phyloP scores from a whole-genome alignment of 1,140 invertebrate genomes.

The Grapholita molesta region DNA sequence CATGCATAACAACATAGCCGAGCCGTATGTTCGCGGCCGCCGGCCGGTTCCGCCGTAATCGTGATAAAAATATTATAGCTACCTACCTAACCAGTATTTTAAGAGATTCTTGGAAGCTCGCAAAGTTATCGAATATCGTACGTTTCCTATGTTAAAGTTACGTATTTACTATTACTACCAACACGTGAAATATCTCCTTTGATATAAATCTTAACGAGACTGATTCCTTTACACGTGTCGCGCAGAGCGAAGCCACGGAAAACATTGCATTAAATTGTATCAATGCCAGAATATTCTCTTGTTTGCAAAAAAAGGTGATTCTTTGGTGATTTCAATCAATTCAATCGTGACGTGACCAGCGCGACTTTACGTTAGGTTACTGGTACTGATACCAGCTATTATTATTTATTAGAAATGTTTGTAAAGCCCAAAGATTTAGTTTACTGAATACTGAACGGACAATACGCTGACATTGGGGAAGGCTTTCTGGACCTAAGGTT shows the following conservation, averaged over 20 bases:
- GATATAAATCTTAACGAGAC: no score
- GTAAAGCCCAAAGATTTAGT: no score
- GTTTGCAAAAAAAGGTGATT: not conserved
- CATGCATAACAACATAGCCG: not conserved
- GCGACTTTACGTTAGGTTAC: not conserved
- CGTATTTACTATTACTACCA: no score
- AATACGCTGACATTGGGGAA: no score
- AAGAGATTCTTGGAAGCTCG: not conserved
- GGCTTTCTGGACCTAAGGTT: no score
- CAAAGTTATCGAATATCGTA: not conserved
- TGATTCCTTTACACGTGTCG: not conserved
- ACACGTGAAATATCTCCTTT: no score
- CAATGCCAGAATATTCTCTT: not conserved
- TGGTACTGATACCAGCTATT: not conserved
- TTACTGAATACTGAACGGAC: no score
- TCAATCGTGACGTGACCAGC: not conserved
- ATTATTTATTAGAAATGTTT: no score
- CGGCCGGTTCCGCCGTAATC: not conserved
- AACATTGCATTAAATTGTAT: not conserved
- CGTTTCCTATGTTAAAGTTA: not conserved
- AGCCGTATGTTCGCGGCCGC: not conserved
- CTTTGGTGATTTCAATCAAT: not conserved
- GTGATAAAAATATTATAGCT: not conserved
- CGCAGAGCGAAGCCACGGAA: not conserved
- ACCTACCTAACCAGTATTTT: not conserved